phyloP scores from a whole-genome alignment of 2,797 vertebrate genomes.

The Meriones psammophilus region DNA sequence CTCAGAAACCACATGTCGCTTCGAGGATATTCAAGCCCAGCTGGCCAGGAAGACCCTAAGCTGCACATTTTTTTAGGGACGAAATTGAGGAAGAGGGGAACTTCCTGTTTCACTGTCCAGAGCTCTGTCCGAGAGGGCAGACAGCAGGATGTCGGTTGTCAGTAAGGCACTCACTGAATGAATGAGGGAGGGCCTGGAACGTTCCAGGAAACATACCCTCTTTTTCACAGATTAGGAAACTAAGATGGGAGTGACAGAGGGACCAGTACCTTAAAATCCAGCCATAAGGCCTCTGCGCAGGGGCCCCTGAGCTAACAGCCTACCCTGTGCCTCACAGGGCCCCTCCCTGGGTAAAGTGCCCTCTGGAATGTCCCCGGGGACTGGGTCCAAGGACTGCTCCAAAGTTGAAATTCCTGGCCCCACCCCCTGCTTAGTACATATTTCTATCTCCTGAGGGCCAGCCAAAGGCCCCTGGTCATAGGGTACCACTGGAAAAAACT shows the following conservation, averaged over 20 bases:
- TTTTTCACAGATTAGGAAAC: not conserved
- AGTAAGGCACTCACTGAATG: not conserved
- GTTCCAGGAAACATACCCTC: not conserved
- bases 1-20: not conserved
- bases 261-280: not conserved
- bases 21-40: not conserved
- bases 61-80: not conserved
- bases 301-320: not conserved
- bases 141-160: not conserved
- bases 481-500: not conserved
- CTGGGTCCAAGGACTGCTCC: conserved; percentile 32
- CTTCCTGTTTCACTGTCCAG: not conserved
- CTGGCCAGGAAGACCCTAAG: not conserved
- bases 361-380: conserved; percentile 47
- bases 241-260: not conserved
- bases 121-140: not conserved
- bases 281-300: not conserved
- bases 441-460: conserved; percentile 1
- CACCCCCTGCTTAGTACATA: not conserved
- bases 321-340: not conserved
- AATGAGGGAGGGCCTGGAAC: not conserved
- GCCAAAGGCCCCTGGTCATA: not conserved
- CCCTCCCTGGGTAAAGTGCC: conserved; percentile 57
- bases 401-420: conserved; percentile 58
- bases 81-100: not conserved